Conservation (phyloP, 2,797 vertebrate genomes). For the Synaphobranchus kaupii region DNA sequence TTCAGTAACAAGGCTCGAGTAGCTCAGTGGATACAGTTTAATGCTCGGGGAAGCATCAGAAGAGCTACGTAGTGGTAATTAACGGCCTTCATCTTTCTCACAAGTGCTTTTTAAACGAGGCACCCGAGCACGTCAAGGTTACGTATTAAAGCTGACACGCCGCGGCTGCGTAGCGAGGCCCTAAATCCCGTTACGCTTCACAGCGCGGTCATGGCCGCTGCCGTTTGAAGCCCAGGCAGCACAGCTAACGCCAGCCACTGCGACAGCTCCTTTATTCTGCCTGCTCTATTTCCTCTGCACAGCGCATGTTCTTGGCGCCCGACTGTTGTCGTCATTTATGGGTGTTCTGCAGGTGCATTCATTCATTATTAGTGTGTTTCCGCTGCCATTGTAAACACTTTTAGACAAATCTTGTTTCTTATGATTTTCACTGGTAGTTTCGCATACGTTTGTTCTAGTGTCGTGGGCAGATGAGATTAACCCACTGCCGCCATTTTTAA, state of each 20-base stretch:
- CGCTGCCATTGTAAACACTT: background rate
- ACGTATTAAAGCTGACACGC: background rate
- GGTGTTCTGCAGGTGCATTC: background rate
- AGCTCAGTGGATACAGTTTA: background rate
- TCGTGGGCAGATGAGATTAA: background rate
- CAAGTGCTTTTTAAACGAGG: background rate
- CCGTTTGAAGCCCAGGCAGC: background rate
- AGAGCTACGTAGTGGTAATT: background rate
- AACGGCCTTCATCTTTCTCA: constrained; percentile 6
- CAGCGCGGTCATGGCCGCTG: background rate
- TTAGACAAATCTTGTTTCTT: background rate
- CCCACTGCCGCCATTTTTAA: background rate
- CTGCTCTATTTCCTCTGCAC: background rate
- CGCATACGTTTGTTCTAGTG: background rate
- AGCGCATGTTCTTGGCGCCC: background rate
- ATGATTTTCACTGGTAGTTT: background rate
- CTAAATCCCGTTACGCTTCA: constrained; percentile 1
- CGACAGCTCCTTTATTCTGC: background rate
- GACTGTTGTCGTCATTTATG: background rate
- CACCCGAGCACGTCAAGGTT: constrained; percentile 2
- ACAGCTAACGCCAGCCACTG: background rate
- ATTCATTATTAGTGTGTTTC: background rate
- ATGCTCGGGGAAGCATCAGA: background rate
- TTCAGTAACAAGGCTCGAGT: background rate
- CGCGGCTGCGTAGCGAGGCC: background rate